Conservation (phyloP, 2,797 vertebrate genomes). For the Sebastiscus tertius region DNA sequence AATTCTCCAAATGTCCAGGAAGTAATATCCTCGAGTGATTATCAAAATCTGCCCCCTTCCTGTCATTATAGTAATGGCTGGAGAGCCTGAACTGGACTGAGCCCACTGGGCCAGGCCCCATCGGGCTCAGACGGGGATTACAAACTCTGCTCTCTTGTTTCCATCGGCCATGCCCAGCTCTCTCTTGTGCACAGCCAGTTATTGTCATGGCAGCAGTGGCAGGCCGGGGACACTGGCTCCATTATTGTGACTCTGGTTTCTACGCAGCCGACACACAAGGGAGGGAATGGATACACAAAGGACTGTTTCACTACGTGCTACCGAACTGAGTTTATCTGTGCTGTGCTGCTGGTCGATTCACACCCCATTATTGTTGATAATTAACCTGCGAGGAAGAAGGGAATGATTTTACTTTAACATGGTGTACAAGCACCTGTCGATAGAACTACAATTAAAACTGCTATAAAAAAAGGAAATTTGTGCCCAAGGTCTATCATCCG, state of each 20-base stretch:
- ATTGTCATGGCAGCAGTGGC: slow-evolving; percentile 77
- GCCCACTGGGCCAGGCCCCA: slow-evolving; percentile 31
- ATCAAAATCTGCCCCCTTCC: background rate
- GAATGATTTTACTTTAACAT: background rate
- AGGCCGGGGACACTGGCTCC: slow-evolving; percentile 72
- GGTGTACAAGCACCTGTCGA: background rate
- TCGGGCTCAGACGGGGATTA: slow-evolving; percentile 47
- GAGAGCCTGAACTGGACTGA: background rate
- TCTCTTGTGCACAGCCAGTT: slow-evolving; percentile 55
- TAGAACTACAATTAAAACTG: background rate
- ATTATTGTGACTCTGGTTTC: slow-evolving; percentile 75
- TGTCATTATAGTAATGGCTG: background rate
- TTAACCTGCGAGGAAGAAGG: slow-evolving; percentile 11
- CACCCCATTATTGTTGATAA: slow-evolving; percentile 23
- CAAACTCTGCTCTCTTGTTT: slow-evolving; percentile 56
- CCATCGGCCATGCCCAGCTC: slow-evolving; percentile 56
- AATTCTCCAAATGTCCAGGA: background rate
- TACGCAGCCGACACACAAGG: slow-evolving; percentile 54
- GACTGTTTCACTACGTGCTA: slow-evolving; percentile 50
- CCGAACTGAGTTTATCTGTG: slow-evolving; percentile 49
- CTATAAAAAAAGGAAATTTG: background rate
- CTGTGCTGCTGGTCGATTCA: slow-evolving; percentile 46
- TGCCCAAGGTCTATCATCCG: background rate
- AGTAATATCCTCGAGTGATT: slow-evolving; percentile 1
- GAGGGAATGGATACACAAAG: slow-evolving; percentile 69